phyloP scores from a whole-genome alignment of 2,113 vertebrate species.

The Asarcornis scutulata region DNA sequence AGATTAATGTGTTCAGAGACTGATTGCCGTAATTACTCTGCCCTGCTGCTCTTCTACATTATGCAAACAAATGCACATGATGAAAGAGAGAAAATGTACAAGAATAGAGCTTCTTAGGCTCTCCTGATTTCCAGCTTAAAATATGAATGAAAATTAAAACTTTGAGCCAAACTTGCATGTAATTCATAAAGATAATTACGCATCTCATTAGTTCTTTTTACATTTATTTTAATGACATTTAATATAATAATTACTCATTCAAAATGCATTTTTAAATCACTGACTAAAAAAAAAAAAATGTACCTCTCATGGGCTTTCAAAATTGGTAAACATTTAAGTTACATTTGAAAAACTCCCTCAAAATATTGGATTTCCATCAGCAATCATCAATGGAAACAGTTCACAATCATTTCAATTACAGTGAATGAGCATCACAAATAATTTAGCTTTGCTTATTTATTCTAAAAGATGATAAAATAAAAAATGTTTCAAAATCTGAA shows the following conservation, averaged over 20 bases:
- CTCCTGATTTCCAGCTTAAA: not conserved
- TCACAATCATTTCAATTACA: not conserved
- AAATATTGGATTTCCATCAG: not conserved
- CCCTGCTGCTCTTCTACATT: conserved; percentile 80
- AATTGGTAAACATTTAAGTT: not conserved
- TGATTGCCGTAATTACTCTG: conserved; percentile 84
- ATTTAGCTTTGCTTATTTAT: not conserved
- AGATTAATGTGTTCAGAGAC: conserved; percentile 83
- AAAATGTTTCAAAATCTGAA: not conserved
- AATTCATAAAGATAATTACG: not conserved
- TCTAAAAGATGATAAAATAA: not conserved
- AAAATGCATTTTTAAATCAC: not conserved
- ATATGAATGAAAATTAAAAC: not conserved
- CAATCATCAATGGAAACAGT: not conserved
- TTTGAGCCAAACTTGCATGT: not conserved
- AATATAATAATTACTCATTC: not conserved
- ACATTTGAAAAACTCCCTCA: not conserved
- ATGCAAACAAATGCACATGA: conserved; percentile 77
- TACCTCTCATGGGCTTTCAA: not conserved
- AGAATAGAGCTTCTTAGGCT: not conserved
- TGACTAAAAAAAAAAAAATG: not conserved
- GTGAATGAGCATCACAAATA: not conserved
- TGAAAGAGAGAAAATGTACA: conserved; percentile 50
- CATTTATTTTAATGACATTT: not conserved
- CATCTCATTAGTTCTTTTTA: not conserved